Conservation (phyloP, 2,797 vertebrate species). For the Anolis apletophallus region DNA sequence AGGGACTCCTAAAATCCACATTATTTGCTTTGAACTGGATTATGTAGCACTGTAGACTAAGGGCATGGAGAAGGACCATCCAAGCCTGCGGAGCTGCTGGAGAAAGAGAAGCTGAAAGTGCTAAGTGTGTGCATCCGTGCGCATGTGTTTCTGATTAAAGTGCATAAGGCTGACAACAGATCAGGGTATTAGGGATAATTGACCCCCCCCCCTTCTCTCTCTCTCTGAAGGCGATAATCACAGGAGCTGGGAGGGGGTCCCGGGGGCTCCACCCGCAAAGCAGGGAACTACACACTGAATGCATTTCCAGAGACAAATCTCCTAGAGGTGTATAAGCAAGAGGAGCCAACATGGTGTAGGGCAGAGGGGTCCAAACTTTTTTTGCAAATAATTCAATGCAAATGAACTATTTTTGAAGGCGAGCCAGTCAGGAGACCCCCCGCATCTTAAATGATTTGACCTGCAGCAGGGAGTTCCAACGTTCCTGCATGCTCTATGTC, state of each 20-base stretch:
- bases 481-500: no score
- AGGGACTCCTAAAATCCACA: no score
- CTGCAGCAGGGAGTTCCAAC: no score
- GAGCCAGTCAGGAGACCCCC: no score
- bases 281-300: conserved; percentile 34
- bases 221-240: conserved; percentile 87
- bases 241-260: conserved; percentile 79
- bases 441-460: no score
- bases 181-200: conserved; percentile 96
- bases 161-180: conserved; percentile 88
- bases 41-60: no score
- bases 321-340: conserved; percentile 31
- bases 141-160: conserved; percentile 92
- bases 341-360: no score
- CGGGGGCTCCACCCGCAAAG: conserved; percentile 79
- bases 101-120: conserved; percentile 61
- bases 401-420: no score
- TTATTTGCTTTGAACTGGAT: no score
- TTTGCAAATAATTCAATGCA: no score
- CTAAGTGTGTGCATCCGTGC: conserved; percentile 10
- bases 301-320: conserved; percentile 47
- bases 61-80: conserved; percentile 38
- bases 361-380: no score
- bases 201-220: conserved; percentile 77
- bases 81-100: conserved; percentile 35